phyloP scores from a whole-genome alignment of 2,113 vertebrate species.

The Plectropomus leopardus region DNA sequence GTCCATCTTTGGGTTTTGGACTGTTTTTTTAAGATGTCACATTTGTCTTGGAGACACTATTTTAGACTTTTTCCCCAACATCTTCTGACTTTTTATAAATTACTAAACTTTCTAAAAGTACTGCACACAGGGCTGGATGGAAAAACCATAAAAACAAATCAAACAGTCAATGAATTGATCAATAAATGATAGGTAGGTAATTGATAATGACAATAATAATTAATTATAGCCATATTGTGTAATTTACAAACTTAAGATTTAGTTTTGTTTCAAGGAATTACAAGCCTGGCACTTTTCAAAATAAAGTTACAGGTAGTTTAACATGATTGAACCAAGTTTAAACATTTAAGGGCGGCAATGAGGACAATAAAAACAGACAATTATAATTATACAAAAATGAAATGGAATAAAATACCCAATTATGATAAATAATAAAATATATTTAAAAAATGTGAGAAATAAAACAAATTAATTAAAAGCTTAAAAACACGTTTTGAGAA shows the following conservation, averaged over 20 bases:
- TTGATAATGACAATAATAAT: neutral
- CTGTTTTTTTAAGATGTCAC: neutral
- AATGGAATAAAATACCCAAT: neutral
- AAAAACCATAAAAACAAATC: neutral
- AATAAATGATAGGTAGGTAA: neutral
- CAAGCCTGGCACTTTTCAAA: too few relatives aligned
- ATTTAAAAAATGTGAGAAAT: neutral
- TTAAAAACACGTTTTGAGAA: too few relatives aligned
- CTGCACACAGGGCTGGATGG: neutral
- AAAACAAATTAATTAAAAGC: too few relatives aligned
- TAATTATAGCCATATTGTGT: neutral
- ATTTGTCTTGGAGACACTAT: neutral
- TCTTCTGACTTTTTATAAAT: neutral
- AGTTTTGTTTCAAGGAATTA: neutral
- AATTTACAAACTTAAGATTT: neutral
- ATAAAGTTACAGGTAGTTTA: too few relatives aligned
- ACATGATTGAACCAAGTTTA: neutral
- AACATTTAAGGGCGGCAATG: neutral
- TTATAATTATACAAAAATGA: neutral
- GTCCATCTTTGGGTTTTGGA: neutral
- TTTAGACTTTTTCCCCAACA: neutral
- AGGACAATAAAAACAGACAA: neutral
- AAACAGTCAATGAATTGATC: neutral
- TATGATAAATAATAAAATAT: neutral
- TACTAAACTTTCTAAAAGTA: neutral